phyloP scores from a whole-genome alignment of 2,797 vertebrate species.

The Poeciliopsis paucimaculata region DNA sequence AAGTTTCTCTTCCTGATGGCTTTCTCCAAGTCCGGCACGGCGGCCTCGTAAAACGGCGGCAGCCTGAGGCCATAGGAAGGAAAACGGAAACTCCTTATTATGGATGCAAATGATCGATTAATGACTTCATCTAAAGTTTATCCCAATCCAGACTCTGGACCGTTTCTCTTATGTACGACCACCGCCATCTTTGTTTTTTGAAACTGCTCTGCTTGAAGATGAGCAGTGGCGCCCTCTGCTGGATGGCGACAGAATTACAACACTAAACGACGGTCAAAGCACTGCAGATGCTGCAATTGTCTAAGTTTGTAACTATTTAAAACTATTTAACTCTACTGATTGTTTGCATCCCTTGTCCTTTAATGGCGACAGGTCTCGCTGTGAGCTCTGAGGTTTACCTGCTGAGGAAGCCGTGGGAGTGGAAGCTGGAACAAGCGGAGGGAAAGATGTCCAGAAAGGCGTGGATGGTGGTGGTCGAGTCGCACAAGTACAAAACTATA shows the following conservation, averaged over 20 bases:
- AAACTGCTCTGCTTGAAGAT: too few relatives aligned
- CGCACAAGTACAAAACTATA: conserved; percentile 90
- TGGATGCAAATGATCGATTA: too few relatives aligned
- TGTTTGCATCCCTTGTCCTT: background rate
- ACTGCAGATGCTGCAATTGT: too few relatives aligned
- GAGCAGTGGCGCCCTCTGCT: too few relatives aligned
- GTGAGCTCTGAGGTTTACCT: conserved; percentile 75
- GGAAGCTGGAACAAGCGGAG: conserved; percentile 87
- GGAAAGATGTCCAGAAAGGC: conserved; percentile 95
- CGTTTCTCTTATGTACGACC: too few relatives aligned
- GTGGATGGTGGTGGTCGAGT: conserved; percentile 91
- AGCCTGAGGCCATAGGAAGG: conserved; percentile 76
- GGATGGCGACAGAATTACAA: too few relatives aligned
- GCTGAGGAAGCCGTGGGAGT: conserved; percentile 89
- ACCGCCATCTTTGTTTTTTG: too few relatives aligned
- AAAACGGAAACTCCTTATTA: background rate
- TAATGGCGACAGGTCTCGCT: accelerated
- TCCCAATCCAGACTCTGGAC: too few relatives aligned
- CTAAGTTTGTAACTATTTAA: too few relatives aligned
- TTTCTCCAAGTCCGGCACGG: conserved; percentile 90
- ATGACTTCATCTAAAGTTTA: too few relatives aligned
- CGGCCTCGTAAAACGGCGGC: conserved; percentile 89
- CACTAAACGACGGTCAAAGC: too few relatives aligned
- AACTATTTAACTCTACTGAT: too few relatives aligned
- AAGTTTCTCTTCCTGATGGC: conserved; percentile 88